Evolutionary conservation across 2,113 vertebrate genomes (phyloP), one percentile per base, ranked within the genome.

Genomic region (Butorides virescens): DNA sequence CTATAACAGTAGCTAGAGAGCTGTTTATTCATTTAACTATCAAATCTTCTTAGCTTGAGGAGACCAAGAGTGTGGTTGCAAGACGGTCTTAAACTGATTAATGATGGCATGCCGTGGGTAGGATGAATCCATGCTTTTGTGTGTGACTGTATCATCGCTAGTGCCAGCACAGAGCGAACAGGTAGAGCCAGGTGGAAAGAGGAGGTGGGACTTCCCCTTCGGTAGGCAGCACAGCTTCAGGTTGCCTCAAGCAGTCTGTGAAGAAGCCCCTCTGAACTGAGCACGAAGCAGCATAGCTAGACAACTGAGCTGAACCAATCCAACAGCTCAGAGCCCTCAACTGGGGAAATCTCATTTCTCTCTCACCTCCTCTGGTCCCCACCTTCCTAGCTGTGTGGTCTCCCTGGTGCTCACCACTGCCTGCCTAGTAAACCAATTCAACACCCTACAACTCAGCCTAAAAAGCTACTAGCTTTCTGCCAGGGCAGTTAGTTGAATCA

Each of bases 351-450:
- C 9, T 29, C 27, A 55, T 39, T 62, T 72, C 56, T 55, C 16
- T 47, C 55, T 42, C 20, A 25, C 7, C 49, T 52, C 36, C 34
- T 80, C 72, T 0, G 0, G 44, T 49, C 4, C 20, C 14, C 0
- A 2, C 7, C 4, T 49, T 84, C 52, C 70, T 4, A 36, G 53
- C 56, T 17, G n/a, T 7, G 7, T n/a, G 39, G 19, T 80, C 49
- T 78, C 19, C 34, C 10, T 59, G 46, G 27, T 85, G n/a, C 52
- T 88, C 80, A 81, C 46, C 59, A 8, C 44, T 59, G n/a, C 36
- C 36, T 74, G 52, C 14, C 63, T 66, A 6, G 21, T 22, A 84
- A 73, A 77, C 11, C 49, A 65, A 9, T 21, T 70, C 61, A 67
- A 50, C 0, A 12, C 17, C 22, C 23, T 47, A 65, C 34, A 44